Evolutionary conservation across 2,113 vertebrate genomes (phyloP).

Genomic region (Ahaetulla prasina): DNA sequence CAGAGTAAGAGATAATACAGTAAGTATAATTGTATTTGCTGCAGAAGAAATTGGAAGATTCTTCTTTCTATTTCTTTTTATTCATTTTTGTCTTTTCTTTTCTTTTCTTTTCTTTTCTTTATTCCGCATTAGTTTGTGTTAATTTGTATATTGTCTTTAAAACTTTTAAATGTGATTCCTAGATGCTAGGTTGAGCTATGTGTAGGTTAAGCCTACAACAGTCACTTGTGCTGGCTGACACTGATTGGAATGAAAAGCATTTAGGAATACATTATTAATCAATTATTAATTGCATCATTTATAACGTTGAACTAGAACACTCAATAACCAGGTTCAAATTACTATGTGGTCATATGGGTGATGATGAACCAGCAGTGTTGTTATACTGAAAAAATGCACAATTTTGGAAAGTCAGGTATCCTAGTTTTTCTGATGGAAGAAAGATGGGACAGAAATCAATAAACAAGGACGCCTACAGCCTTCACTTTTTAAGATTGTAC

Average conservation of each 20-base stretch:
- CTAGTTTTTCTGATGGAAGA: neutral
- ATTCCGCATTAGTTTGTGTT: neutral
- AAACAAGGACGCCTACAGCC: neutral
- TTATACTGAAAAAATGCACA: neutral
- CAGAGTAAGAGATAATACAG: neutral
- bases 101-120: neutral
- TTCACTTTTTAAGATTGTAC: neutral
- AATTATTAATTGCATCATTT: neutral
- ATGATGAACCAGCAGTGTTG: neutral
- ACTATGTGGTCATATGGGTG: neutral
- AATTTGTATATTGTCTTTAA: neutral
- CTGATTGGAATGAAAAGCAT: neutral
- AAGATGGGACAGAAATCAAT: neutral
- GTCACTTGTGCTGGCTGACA: neutral
- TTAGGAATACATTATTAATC: neutral
- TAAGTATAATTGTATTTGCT: neutral
- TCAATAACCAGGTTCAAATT: neutral
- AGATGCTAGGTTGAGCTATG: neutral
- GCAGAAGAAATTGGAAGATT: neutral
- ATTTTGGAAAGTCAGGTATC: neutral
- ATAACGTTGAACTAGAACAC: neutral
- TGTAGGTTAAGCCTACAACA: neutral
- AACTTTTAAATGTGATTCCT: neutral
- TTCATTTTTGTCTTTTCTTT: neutral
- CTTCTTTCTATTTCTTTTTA: neutral